Base-by-base conservation (phyloP, 2,113 vertebrate genomes). In the Catagonus wagneri region DNA sequence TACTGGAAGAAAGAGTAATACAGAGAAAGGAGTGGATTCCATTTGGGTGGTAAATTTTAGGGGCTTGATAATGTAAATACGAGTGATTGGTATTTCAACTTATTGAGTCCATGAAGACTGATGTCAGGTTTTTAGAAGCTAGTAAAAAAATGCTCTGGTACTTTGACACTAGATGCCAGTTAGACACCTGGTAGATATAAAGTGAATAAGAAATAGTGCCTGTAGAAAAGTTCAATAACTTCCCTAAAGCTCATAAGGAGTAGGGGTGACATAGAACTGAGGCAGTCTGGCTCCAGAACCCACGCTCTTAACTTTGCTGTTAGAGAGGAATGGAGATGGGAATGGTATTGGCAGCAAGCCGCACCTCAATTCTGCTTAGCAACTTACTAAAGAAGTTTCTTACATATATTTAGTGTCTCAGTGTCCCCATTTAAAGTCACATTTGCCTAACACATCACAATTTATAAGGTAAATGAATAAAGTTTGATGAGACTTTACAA, bases 91-190 rank as follows among this genome's bases (percentile, higher is more conserved):
- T 79, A n/a, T 94, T 66, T 93, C 11, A 32, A 72, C 93, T 63
- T n/a, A 79, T 44, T 93, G 65, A 52, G 23, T 32, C 7, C 34
- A 22, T 23, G 13, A 97, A 89, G 11, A 95, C 54, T 86, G 86
- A 76, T 72, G 66, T 90, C 16, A 78, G 81, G 44, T 39, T 88
- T 96, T 95, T 60, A 63, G 74, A 91, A 91, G 69, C 36, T 36
- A 63, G 60, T 96, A 80, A 50, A 19, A 19, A 93, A 89, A 52
- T 95, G 29, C 10, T 79, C 78, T 83, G 44, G 6, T 29, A n/a
- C 27, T 83, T 83, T 27, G 6, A 87, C 23, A 34, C 14, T 81
- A 66, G n/a, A 54, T 92, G 65, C 4, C 76, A 76, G 0, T 23
- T 76, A 25, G 58, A 52, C 11, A 83, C 44, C 74, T 36, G 25